Percentiles rank a stretch among this genome's conserved stretches.
These are phyloP conservation scores for Pelecanus crispus DNA, from an alignment of 2,113 vertebrate species.

Conservation along the genomic window DNA sequence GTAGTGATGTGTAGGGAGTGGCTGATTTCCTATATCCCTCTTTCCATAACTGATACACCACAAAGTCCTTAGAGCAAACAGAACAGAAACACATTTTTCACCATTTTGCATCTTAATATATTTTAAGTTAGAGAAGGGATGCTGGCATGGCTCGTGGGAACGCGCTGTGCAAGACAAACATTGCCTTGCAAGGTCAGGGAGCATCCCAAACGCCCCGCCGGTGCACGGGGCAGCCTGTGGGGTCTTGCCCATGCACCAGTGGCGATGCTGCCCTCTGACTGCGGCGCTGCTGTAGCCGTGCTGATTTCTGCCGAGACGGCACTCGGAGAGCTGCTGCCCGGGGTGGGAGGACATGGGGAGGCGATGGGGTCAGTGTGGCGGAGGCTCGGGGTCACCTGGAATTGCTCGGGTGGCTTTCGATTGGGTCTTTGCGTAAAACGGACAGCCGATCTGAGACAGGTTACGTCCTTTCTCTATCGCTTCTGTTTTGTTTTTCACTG, in stretches of 20 bases:
- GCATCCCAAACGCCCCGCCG: background rate
- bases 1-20: background rate
- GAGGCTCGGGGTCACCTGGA: background rate
- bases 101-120: background rate
- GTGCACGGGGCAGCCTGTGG: rapidly evolving
- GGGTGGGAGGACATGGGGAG: background rate
- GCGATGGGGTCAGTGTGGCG: rapidly evolving
- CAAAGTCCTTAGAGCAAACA: background rate
- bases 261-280: background rate
- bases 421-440: background rate
- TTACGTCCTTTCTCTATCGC: background rate
- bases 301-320: background rate
- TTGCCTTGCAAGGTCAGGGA: background rate
- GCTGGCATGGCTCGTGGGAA: background rate
- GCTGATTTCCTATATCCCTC: slow-evolving; percentile 2
- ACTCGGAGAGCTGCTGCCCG: background rate
- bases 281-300: background rate
- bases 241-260: background rate
- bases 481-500: background rate
- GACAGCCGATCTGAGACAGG: background rate
- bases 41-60: background rate
- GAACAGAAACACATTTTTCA: background rate
- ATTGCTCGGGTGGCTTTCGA: background rate
- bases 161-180: rapidly evolving
- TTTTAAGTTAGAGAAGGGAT: background rate